Conservation (phyloP, 2,113 vertebrate genomes). For the Catharus fuscescens region DNA sequence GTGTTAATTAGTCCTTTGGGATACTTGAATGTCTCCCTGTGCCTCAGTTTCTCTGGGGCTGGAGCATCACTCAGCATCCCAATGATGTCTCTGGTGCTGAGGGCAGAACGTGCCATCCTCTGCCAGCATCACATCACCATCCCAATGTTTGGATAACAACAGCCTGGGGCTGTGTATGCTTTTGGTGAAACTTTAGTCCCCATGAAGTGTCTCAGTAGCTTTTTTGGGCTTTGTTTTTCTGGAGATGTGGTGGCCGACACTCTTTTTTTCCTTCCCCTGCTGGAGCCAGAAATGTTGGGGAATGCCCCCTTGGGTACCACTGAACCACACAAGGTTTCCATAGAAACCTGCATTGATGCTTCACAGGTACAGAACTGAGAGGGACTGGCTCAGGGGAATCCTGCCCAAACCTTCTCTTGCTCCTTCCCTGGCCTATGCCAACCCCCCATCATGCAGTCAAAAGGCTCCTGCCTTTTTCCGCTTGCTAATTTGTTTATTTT, state of each 20-base stretch:
- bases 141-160: too few species aligned
- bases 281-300: not conserved
- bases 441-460: not conserved
- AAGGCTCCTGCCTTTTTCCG: constrained; percentile 39
- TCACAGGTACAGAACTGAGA: not conserved
- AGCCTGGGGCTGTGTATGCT: not conserved
- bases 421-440: not conserved
- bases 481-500: constrained; percentile 37
- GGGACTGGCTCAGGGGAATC: not conserved
- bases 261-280: not conserved
- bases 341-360: constrained; percentile 64
- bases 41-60: not conserved
- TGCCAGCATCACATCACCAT: accelerated
- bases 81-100: not conserved
- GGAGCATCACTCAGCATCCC: not conserved
- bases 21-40: not conserved
- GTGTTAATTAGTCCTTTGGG: not conserved
- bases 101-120: not conserved
- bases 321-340: constrained; percentile 60
- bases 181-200: not conserved
- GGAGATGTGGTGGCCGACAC: not conserved
- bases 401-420: not conserved
- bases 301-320: constrained; percentile 51
- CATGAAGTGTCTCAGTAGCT: not conserved
- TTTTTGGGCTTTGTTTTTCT: not conserved